Evolutionary conservation across 2,797 vertebrate species (phyloP), one percentile per base, ranked within the genome.

Genomic region (Coccyzus lansbergi): DNA sequence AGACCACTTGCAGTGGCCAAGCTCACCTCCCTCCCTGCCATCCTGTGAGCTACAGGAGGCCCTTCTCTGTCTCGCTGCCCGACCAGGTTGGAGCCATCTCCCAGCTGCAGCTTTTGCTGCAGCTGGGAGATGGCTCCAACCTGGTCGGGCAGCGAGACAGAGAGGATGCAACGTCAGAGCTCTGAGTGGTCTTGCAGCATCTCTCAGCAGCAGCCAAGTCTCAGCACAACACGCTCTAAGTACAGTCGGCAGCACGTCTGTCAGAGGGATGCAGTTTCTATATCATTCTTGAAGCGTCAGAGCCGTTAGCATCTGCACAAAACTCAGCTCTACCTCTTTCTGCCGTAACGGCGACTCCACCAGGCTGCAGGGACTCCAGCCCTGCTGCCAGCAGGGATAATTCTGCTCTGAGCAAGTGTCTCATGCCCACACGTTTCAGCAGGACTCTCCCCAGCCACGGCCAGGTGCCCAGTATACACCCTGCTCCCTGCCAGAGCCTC

Each of bases 1-100:
- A 1, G 62, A 17, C 53, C 24, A 4, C 1, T 10, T 1, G 1
- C 1, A 6, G 25, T 1, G 36, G 29, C 29, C 0, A 0, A 9
- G 71, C 28, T 69, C 40, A 3, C 8, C 1, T 0, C 52, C n/a
- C 36, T 65, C 18, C 15, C 25, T 24, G 2, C 0, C 0, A 15
- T 42, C 51, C n/a, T 1, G 0, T 6, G 4, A 16, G 18, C 5
- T 29, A 25, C 40, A 17, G 11, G 9, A n/a, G 29, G 33, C 70
- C 62, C 1, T n/a, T n/a, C n/a, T n/a, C n/a, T n/a, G n/a, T n/a
- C n/a, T n/a, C n/a, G n/a, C n/a, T n/a, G n/a, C n/a, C n/a, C n/a
- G n/a, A n/a, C n/a, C n/a, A n/a, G n/a, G n/a, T n/a, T n/a, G n/a
- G n/a, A n/a, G n/a, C n/a, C n/a, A n/a, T n/a, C n/a, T n/a, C n/a